Evolutionary conservation across 2,797 vertebrate species (phyloP), one percentile per base, ranked within the genome.

Genomic region (Pygocentrus nattereri): DNA sequence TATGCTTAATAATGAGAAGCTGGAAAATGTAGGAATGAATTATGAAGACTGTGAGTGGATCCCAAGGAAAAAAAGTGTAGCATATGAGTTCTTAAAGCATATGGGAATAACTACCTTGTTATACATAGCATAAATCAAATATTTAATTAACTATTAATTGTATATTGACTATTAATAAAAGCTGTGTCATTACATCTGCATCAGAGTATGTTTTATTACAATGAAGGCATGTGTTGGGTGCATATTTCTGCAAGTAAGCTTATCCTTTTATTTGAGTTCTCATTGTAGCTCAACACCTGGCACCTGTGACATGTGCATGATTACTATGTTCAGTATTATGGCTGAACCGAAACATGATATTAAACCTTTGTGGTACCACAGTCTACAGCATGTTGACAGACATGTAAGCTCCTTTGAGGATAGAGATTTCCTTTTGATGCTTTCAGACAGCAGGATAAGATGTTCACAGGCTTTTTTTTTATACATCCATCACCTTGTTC

Each of bases 251-350:
- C 21, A 34, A 0, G 30, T 65, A 15, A n/a, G 31, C 15, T 38
- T 38, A 65, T 19, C 62, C 6, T 65, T 19, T 62, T 31, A 34
- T 64, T 11, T 8, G n/a, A 23, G 38, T 31, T 38, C 11, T 44
- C 19, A 13, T 68, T 7, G 23, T 19, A 68, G 21, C 21, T n/a
- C 21, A 44, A 19, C 34, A 44, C 34, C 19, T 21, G 21, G 38
- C 21, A 68, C n/a, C 8, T n/a, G 34, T 19, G 31, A 67, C 21
- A 67, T 21, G 7, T 5, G 5, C 34, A 23, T 41, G 19, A 68
- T 44, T 44, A 68, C 65, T 68, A 44, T 44, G 38, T n/a, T 68
- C 38, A 68, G 65, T 31, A 38, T 65, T 65, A 13, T 31, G 25
- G 5, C 27, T 58, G 10, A 38, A 31, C 5, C 1, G 7, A 38